Evolutionary conservation across 53 echinoderm and acorn worm species (phyloP).

Genomic region (Astropecten irregularis): DNA sequence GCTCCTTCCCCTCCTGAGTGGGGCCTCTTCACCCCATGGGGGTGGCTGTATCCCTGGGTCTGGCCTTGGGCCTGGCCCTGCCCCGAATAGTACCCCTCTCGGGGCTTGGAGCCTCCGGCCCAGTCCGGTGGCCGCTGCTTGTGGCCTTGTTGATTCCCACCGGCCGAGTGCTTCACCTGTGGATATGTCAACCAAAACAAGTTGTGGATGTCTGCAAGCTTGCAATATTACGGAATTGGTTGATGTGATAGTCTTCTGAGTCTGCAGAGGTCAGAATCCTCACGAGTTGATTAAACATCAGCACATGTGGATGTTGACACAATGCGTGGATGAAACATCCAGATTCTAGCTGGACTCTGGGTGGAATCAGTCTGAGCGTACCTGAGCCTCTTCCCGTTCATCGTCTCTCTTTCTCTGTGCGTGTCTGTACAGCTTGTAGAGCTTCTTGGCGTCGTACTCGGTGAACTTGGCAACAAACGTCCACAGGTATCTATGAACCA

Average conservation of each 20-base stretch:
- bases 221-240: too few species aligned
- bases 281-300: not conserved
- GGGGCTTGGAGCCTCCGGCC: conserved; percentile 28
- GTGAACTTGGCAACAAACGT: conserved; percentile 99
- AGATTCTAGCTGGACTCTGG: too few species aligned
- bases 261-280: not conserved
- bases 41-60: conserved; percentile 41
- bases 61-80: conserved; percentile 32
- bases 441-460: conserved; percentile 98
- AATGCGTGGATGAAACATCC: too few species aligned
- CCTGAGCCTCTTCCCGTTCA: conserved; percentile 78
- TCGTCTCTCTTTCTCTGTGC: conserved; percentile 92
- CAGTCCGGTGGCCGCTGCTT: conserved; percentile 41
- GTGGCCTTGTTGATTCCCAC: conserved; percentile 47
- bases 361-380: too few species aligned
- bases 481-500: conserved; percentile 84
- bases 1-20: conserved; percentile 52
- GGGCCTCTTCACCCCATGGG: conserved; percentile 56
- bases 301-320: not conserved
- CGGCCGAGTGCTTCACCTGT: conserved; percentile 25
- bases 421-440: conserved; percentile 90
- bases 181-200: too few species aligned
- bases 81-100: conserved; percentile 29
- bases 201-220: too few species aligned
- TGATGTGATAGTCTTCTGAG: too few species aligned